A percentile compares a stretch with the other conserved stretches of the same genome.
These are phyloP conservation scores for Trichopoda pennipes DNA, from an alignment of 2,888 invertebrate genomes.

Conservation along the genomic window DNA sequence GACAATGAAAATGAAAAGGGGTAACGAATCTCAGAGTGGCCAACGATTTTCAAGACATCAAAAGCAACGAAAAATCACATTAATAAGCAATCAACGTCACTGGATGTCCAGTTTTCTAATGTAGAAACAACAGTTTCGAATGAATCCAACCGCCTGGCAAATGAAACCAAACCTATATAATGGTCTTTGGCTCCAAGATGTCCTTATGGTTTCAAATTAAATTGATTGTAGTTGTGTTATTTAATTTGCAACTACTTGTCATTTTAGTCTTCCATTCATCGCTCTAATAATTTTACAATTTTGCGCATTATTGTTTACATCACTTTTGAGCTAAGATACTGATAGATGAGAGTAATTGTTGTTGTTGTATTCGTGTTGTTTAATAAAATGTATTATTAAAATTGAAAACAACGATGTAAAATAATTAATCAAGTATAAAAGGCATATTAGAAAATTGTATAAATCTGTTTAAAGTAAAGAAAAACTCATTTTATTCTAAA, in stretches of 20 bases:
- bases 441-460: constrained; percentile 50
- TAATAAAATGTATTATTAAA: constrained; percentile 33
- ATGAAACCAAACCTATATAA: no score
- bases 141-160: no score
- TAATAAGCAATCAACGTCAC: no score
- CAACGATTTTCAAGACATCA: no score
- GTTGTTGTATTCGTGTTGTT: neutral
- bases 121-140: no score
- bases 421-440: constrained; percentile 29
- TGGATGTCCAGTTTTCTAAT: no score
- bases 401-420: constrained; percentile 16
- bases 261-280: constrained; percentile 3
- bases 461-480: constrained; percentile 17
- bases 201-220: no score
- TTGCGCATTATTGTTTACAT: constrained; percentile 3
- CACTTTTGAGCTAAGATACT: neutral
- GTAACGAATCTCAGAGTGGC: no score
- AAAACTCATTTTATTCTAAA: constrained; percentile 29
- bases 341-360: neutral
- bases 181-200: no score
- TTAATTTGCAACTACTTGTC: neutral
- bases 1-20: no score
- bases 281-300: neutral
- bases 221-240: no score
- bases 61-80: no score